A percentile compares a stretch with the other conserved stretches of the same genome.
phyloP scores from a whole-genome alignment of 2,888 invertebrate species.

The Iphiclides podalirius region DNA sequence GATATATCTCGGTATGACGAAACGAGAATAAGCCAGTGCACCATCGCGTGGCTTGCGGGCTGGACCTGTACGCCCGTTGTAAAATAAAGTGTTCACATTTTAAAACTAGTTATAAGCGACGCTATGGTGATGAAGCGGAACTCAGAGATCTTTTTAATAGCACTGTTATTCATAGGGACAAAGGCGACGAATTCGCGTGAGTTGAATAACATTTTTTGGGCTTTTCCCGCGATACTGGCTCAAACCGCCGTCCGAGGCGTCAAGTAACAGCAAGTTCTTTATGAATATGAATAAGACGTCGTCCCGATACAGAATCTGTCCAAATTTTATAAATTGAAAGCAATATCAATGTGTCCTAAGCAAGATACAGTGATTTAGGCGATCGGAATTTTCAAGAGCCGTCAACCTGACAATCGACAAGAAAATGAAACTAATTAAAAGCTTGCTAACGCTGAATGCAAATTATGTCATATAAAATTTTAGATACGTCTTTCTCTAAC shows the following conservation, averaged over 20 bases:
- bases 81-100: background rate
- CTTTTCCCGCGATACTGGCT: background rate
- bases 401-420: too few relatives aligned
- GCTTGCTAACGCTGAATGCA: too few relatives aligned
- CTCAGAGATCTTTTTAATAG: background rate
- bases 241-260: background rate
- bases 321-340: too few relatives aligned
- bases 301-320: background rate
- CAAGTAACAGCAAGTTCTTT: background rate
- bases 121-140: background rate
- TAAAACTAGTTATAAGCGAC: background rate
- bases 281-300: background rate
- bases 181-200: background rate
- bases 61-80: background rate
- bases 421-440: too few relatives aligned
- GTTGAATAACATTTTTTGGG: too few relatives aligned
- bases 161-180: background rate
- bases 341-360: too few relatives aligned
- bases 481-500: too few relatives aligned
- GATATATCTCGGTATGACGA: background rate
- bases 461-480: too few relatives aligned
- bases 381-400: too few relatives aligned
- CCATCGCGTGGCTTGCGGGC: background rate
- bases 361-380: too few relatives aligned
- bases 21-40: slow-evolving; percentile 3